Evolutionary conservation across 2,113 vertebrate genomes (phyloP).

Genomic region (Psephotus haematonotus): DNA sequence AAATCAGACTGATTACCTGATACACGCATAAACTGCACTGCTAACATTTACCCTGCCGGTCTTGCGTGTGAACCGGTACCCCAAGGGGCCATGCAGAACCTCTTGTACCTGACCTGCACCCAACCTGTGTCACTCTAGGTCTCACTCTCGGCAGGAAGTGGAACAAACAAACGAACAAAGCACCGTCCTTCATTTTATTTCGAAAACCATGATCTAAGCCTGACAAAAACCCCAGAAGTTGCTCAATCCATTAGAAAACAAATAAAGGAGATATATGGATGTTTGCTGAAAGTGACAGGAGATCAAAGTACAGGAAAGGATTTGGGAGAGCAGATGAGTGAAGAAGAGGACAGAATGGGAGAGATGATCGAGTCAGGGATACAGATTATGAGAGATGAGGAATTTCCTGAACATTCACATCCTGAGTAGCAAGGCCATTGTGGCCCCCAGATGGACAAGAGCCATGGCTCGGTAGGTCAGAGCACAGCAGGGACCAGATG

Average conservation of each 20-base stretch:
- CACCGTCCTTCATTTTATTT: not conserved
- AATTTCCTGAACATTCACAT: not conserved
- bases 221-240: not conserved
- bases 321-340: not conserved
- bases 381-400: not conserved
- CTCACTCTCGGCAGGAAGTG: not conserved
- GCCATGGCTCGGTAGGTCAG: not conserved
- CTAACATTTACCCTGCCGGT: not conserved
- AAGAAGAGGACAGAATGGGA: not conserved
- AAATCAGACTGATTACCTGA: not conserved
- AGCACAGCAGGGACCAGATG: not conserved
- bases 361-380: not conserved
- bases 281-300: not conserved
- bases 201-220: not conserved
- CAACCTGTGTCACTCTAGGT: not conserved
- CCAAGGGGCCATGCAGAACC: not conserved
- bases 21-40: not conserved
- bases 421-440: not conserved
- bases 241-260: not conserved
- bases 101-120: not conserved
- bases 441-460: not conserved
- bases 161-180: not conserved
- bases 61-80: not conserved
- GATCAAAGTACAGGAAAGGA: not conserved
- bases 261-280: not conserved